phyloP scores from a whole-genome alignment of 2,113 vertebrate genomes.

The Cariama cristata region DNA sequence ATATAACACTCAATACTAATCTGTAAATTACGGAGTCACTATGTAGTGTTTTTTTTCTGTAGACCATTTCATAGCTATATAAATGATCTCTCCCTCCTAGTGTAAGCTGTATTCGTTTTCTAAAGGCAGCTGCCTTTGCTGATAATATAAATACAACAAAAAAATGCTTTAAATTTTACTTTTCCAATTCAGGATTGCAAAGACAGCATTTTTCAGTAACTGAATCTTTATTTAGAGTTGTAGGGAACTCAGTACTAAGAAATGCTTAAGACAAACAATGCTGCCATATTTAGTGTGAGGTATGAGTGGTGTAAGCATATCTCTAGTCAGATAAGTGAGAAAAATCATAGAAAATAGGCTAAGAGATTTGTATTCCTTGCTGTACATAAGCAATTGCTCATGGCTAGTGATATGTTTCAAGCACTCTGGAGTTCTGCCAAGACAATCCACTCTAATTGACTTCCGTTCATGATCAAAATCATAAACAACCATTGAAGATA shows the following conservation, averaged over 20 bases:
- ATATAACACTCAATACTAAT: not conserved
- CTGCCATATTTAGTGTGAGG: not conserved
- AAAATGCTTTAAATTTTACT: not conserved
- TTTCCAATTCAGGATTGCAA: not conserved
- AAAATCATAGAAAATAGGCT: not conserved
- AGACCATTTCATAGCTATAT: not conserved
- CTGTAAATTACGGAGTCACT: not conserved
- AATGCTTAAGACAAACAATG: not conserved
- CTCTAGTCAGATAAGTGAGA: not conserved
- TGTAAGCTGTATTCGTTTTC: not conserved
- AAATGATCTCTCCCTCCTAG: not conserved
- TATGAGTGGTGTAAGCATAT: not conserved
- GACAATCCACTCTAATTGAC: not conserved
- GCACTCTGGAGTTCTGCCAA: not conserved
- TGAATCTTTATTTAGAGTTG: not conserved
- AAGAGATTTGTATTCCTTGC: not conserved
- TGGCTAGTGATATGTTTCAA: not conserved
- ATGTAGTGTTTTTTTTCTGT: not conserved
- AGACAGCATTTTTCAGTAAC: not conserved
- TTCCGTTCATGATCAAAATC: not conserved
- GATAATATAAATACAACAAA: not conserved
- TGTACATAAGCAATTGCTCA: not conserved
- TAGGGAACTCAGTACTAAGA: not conserved
- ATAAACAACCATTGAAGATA: not conserved
- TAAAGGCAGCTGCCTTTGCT: not conserved